Base-by-base conservation (phyloP, 2,797 vertebrate genomes). In the Chaetophractus vellerosus region DNA sequence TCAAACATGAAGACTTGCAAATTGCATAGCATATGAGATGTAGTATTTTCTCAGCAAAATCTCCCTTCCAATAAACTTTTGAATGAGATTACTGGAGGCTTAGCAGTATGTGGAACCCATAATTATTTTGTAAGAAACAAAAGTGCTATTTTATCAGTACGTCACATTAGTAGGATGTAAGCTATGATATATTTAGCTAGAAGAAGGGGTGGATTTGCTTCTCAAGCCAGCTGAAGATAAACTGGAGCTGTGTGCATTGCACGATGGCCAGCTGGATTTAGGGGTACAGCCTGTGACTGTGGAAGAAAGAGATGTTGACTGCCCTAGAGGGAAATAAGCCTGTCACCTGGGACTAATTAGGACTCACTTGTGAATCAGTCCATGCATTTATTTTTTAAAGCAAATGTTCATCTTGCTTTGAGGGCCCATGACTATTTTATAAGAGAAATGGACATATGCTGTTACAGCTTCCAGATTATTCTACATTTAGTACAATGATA, bases 401-500 rank as follows among this genome's bases (percentile, higher is more conserved):
- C 33, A 91, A 96, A 59, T 38, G 71, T 3, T 38, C 59, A 55
- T 92, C 23, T 75, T 88, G 45, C 81, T 68, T 85, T 78, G 28
- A 88, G 83, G 85, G 93, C 66, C n/a, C 28, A 3, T 52, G 66
- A 90, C n/a, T 80, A 16, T 87, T 89, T 83, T 79, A 36, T 28
- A 45, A 94, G 78, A 41, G 33, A 75, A 82, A 74, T 48, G 61
- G 66, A 33, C 57, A 83, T 88, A 69, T 59, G 63, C 59, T 76
- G 52, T 69, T 81, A 8, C n/a, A 41, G 50, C 61, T 89, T 86
- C 79, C 71, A 83, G 45, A 74, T 94, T 63, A 84, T 79, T 96
- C 96, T 86, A 86, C 69, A 96, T 88, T 96, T 83, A 93, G 33
- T 86, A 69, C 41, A 91, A 38, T 85, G 68, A 93, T 96, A 92